Evolutionary conservation across 1,140 invertebrate genomes (phyloP).

Genomic region (Rhizoglyphus robini): DNA sequence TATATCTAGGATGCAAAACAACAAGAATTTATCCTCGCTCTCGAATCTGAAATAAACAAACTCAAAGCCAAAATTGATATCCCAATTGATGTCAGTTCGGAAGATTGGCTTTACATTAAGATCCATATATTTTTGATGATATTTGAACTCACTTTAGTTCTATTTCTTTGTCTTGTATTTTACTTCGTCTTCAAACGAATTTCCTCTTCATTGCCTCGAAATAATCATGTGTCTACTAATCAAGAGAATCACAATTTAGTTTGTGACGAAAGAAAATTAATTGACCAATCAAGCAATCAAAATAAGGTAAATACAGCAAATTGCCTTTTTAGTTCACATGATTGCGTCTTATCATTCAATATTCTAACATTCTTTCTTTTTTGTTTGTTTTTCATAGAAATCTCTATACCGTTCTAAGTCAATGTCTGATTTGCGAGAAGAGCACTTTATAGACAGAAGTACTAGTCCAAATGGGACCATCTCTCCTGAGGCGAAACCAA

Average conservation of each 20-base stretch:
- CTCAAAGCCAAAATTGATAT: not conserved
- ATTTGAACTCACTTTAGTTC: not conserved
- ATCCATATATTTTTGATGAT: not conserved
- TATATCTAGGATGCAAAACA: slow-evolving; percentile 5
- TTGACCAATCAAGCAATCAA: not conserved
- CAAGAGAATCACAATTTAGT: not conserved
- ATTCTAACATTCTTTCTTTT: not conserved
- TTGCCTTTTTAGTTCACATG: not conserved
- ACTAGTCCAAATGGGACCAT: not conserved
- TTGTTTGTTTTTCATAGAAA: not conserved
- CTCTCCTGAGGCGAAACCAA: not conserved
- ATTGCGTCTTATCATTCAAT: no score
- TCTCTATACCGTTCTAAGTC: slow-evolving; percentile 8
- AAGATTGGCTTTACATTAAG: not conserved
- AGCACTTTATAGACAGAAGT: not conserved
- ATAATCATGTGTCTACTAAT: not conserved
- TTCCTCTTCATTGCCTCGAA: not conserved
- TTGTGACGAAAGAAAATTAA: not conserved
- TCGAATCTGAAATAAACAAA: not conserved
- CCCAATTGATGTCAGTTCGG: not conserved
- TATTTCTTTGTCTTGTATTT: not conserved
- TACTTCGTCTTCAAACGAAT: not conserved
- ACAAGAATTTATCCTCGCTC: not conserved
- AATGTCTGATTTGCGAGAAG: not conserved
- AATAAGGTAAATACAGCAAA: not conserved